Evolutionary conservation across 2,113 vertebrate genomes (phyloP).

Genomic region (Pachyramphus minor): DNA sequence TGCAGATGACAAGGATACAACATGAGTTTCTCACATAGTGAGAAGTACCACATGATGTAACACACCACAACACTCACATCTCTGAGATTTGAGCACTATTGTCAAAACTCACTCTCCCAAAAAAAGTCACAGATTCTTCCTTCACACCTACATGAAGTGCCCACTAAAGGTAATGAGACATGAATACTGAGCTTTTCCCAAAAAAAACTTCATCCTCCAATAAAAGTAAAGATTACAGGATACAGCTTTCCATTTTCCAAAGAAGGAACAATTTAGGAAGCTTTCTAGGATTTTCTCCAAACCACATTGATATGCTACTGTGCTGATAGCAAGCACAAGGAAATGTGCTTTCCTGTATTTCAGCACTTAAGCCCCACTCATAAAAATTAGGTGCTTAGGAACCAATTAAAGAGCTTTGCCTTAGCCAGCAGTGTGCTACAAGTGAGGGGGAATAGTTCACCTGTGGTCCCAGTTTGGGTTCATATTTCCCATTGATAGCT

Average conservation of each 20-base stretch:
- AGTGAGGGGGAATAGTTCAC: not conserved
- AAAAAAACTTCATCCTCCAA: not conserved
- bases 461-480: not conserved
- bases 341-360: not conserved
- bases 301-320: not conserved
- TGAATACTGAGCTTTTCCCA: not conserved
- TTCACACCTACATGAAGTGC: not conserved
- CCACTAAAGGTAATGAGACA: not conserved
- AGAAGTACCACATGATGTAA: not conserved
- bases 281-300: constrained; percentile 7
- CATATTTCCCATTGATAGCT: constrained; percentile 24
- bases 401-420: constrained; percentile 52
- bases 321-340: not conserved
- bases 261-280: not conserved
- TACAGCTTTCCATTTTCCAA: not conserved
- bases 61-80: not conserved
- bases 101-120: rapidly evolving
- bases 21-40: not conserved
- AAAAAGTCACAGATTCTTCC: not conserved
- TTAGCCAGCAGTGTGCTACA: not conserved
- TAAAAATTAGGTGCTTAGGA: constrained; percentile 60
- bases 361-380: not conserved
- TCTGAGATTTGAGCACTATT: not conserved
- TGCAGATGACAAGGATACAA: not conserved
- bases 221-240: not conserved